Evolutionary conservation across 2,797 vertebrate species (phyloP).

Genomic region (Cichlasoma orientale): DNA sequence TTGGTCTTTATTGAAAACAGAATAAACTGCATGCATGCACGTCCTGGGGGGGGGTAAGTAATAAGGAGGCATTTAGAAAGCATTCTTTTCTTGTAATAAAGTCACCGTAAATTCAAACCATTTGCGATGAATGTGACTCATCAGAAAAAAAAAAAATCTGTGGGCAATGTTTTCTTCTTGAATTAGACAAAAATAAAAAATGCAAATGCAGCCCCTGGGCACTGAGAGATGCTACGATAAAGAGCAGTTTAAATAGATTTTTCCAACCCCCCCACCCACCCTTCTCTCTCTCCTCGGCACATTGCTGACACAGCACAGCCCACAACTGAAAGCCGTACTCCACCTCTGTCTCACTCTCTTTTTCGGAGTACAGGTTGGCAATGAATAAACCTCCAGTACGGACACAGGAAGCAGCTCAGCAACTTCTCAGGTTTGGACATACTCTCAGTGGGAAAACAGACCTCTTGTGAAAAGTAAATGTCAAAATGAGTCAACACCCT

Average conservation of each 20-base stretch:
- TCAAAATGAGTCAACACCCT: conserved; percentile 49
- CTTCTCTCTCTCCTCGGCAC: conserved; percentile 33
- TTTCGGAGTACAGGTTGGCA: conserved; percentile 80
- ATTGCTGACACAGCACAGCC: conserved; percentile 86
- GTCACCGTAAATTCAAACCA: conserved; percentile 77
- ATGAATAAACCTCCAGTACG: conserved; percentile 86
- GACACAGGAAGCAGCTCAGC: conserved; percentile 91
- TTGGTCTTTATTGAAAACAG: conserved; percentile 72
- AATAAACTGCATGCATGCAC: conserved; percentile 37
- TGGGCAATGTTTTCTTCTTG: conserved; percentile 14
- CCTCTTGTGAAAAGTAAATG: conserved; percentile 66
- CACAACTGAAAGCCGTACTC: conserved; percentile 20
- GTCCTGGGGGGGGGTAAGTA: conserved; percentile 55
- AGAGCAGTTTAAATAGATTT: background rate
- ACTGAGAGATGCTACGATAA: background rate
- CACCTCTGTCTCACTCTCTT: conserved; percentile 18
- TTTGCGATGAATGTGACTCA: conserved; percentile 63
- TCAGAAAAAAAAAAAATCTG: conserved; percentile 27
- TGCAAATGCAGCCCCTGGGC: conserved; percentile 8
- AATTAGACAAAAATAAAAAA: conserved; percentile 28
- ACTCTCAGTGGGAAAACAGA: conserved; percentile 55
- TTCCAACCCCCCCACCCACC: conserved; percentile 30
- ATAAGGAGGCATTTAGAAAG: conserved; percentile 67
- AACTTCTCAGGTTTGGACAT: conserved; percentile 62
- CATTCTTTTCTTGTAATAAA: conserved; percentile 79